Evolutionary conservation across 2,113 vertebrate genomes (phyloP).

Genomic region (Sander lucioperca): DNA sequence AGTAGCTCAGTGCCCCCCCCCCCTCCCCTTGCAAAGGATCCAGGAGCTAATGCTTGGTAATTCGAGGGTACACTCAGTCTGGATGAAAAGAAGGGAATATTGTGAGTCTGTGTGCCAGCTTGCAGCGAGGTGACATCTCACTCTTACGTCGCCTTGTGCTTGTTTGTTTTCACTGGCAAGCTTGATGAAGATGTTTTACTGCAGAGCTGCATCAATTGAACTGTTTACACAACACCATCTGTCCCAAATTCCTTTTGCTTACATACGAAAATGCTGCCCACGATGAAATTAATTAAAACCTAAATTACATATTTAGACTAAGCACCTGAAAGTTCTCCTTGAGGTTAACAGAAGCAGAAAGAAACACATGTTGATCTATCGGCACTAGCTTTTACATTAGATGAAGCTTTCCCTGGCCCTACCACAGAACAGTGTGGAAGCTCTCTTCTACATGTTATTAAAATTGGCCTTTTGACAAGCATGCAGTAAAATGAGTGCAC

Average conservation of each 20-base stretch:
- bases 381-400: slow-evolving; percentile 20
- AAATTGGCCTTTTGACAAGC: slow-evolving; percentile 71
- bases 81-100: slow-evolving; percentile 27
- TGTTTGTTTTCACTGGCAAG: slow-evolving; percentile 47
- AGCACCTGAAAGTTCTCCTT: slow-evolving; percentile 1
- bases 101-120: slow-evolving; percentile 28
- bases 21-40: slow-evolving; percentile 29
- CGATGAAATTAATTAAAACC: slow-evolving; percentile 23
- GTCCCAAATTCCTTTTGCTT: slow-evolving; percentile 38
- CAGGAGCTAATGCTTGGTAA: slow-evolving; percentile 45
- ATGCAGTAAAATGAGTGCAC: slow-evolving; percentile 51
- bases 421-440: slow-evolving; percentile 28
- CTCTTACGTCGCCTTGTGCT: slow-evolving; percentile 29
- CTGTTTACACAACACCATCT: slow-evolving; percentile 55
- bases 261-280: slow-evolving; percentile 17
- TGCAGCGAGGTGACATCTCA: slow-evolving; percentile 43
- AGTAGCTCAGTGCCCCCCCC: slow-evolving; percentile 21
- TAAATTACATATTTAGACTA: slow-evolving; percentile 22
- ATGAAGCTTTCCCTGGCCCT: slow-evolving; percentile 27
- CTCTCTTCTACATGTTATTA: slow-evolving; percentile 57
- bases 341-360: slow-evolving; percentile 9
- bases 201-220: slow-evolving; percentile 23
- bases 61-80: slow-evolving; percentile 7
- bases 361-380: slow-evolving; percentile 28
- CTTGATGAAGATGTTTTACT: slow-evolving; percentile 49